Evolutionary conservation across 2,113 vertebrate species (phyloP), one percentile per base, ranked within the genome.

Genomic region (Osmerus eperlanus): DNA sequence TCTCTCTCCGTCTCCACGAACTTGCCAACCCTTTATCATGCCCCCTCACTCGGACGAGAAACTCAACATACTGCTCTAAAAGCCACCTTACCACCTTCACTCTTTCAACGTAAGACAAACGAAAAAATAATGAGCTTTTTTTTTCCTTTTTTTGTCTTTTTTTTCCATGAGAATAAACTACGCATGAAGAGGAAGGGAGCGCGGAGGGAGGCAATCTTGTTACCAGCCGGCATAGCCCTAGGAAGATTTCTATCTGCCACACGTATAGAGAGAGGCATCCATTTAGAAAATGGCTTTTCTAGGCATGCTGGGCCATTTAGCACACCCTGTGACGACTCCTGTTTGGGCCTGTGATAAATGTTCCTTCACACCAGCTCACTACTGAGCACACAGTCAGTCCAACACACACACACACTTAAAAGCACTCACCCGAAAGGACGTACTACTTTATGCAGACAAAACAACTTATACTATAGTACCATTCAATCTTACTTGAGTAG

Each of bases 201-300:
- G 56, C 78, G 86, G 82, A 82, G 85, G 86, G 87, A 90, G 84
- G 84, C 89, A 89, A 89, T 90, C 91, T 92, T 89, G 88, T 91
- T 91, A 91, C 89, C 87, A 90, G 88, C 88, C 79, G 58, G 79
- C 76, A 78, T 90, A 86, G 87, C 89, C 89, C 86, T 85, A 86
- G 87, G 90, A 91, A 90, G 90, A 92, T 91, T 91, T 91, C 86
- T 84, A 90, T 91, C 92, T 90, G 90, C 36, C 82, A 89, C 89
- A 91, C 85, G 81, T 90, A 91, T 84, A 88, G 85, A 86, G 85
- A 91, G 87, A 93, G 87, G 90, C 92, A 92, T 92, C 90, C 91
- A 92, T 92, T 93, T 92, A 92, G 90, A 92, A 93, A 93, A 93
- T 91, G 84, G 89, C 88, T 92, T 92, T 92, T 91, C 90, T 84